A percentile compares a stretch with the other conserved stretches of the same genome.
Evolutionary conservation across 2,797 vertebrate genomes (phyloP).

Genomic region (Leptodactylus fallax): DNA sequence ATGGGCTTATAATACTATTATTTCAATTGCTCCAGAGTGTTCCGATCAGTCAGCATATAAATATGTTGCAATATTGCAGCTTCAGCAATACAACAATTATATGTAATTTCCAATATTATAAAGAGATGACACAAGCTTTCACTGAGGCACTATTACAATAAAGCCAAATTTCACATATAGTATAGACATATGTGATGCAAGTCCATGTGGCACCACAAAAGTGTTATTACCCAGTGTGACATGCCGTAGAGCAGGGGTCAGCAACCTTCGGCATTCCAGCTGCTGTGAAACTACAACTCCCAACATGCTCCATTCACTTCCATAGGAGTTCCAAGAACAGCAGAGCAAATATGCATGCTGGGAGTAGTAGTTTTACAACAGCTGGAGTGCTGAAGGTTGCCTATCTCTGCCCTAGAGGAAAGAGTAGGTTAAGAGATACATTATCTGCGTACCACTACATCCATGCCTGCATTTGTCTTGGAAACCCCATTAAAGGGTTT

Average conservation of each 20-base stretch:
- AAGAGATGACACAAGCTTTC: not conserved
- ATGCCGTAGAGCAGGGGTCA: not conserved
- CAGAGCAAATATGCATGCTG: no score
- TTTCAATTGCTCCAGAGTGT: not conserved
- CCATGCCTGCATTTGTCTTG: no score
- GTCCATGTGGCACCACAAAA: not conserved
- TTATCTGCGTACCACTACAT: no score
- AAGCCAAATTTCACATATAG: not conserved
- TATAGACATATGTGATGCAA: not conserved
- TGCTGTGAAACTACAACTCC: no score
- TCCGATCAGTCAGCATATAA: not conserved
- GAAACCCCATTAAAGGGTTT: no score
- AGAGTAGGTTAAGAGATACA: not conserved
- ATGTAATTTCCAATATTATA: constrained; percentile 6
- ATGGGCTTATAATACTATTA: not conserved
- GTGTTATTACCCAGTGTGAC: not conserved
- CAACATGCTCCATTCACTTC: no score
- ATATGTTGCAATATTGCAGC: not conserved
- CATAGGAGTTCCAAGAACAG: no score
- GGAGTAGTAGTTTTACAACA: no score
- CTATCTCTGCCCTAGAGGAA: not conserved
- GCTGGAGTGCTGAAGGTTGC: no score
- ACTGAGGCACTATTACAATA: not conserved
- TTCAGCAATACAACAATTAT: not conserved
- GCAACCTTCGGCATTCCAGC: no score